Evolutionary conservation across 2,888 invertebrate genomes (phyloP), one percentile per base, ranked within the genome.

Genomic region (Ennomos fuscantarius): DNA sequence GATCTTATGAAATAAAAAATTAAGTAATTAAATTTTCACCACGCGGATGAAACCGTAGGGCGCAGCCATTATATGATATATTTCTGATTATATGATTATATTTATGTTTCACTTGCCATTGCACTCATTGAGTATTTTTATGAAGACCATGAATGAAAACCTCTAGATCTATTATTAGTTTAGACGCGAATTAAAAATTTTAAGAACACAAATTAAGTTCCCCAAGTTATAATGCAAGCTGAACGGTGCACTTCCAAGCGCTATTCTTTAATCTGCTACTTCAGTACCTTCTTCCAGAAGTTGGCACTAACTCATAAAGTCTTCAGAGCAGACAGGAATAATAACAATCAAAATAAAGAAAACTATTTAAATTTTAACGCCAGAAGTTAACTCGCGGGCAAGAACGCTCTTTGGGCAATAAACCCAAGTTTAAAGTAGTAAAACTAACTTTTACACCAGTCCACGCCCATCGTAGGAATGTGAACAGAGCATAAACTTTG

Each of bases 261-360:
- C 45, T 36, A 11, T 52, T 34, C 9, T 33, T 39, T 24, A 47
- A 51, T 45, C 53, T 54, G 40, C 35, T 45, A 37, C 51, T 47
- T 36, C 8, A 51, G 33, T 36, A 46, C 15, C 24, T 24, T 6
- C 42, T 41, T 12, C 15, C 15, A 43, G 33, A 51, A 46, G 13
- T 42, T 33, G 32, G 8, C 42, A 32, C 10, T 24, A 11, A 13
- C 52, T 56, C 47, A 52, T 49, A 55, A 62, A 63, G 52, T 58
- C 44, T 47, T 47, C 44, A 55, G 50, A 47, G 57, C 62, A 65
- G 63, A 61, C 60, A 43, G 44, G 53, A 58, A 63, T 60, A 65
- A 60, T 60, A 67, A 65, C 66, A 63, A 67, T 65, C 63, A 60
- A 63, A 67, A 67, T 63, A 63, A 65, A 63, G 63, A 65, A 63